A percentile compares a stretch with the other conserved stretches of the same genome.
Evolutionary conservation across 2,113 vertebrate species (phyloP).

Genomic region (Dascyllus trimaculatus): DNA sequence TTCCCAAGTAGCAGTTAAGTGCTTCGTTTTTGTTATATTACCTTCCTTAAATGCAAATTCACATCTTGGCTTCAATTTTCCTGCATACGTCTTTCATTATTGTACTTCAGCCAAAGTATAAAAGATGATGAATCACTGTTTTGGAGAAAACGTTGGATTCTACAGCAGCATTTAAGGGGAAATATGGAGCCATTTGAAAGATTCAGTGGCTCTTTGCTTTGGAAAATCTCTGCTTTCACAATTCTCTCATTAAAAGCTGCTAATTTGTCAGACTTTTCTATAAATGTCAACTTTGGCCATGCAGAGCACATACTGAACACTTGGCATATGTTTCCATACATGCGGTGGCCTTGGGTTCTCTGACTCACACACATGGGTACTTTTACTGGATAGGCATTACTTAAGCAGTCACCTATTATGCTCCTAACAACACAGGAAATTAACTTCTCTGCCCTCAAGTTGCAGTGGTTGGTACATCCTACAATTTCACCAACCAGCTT

Average conservation of each 20-base stretch:
- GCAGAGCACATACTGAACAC: neutral
- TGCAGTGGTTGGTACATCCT: conserved; percentile 13
- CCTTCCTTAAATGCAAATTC: too few relatives aligned
- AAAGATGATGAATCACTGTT: neutral
- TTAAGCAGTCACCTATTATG: conserved; percentile 50
- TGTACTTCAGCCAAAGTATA: neutral
- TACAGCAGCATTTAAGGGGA: neutral
- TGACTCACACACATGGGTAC: conserved; percentile 43
- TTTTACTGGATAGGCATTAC: conserved; percentile 30
- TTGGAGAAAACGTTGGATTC: neutral
- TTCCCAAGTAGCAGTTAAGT: too few relatives aligned
- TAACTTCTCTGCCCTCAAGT: conserved; percentile 43
- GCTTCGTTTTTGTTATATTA: too few relatives aligned
- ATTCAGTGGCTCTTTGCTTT: neutral
- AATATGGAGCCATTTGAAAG: neutral
- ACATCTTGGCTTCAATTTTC: too few relatives aligned
- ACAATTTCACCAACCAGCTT: neutral
- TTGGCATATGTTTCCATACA: conserved; percentile 23
- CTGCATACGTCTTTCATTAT: too few relatives aligned
- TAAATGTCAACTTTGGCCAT: conserved; percentile 48
- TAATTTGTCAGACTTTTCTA: conserved; percentile 51
- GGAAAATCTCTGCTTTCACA: neutral
- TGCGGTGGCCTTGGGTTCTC: conserved; percentile 20
- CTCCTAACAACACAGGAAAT: conserved; percentile 58
- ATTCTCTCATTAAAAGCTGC: conserved; percentile 25